phyloP scores from a whole-genome alignment of 2,113 vertebrate genomes.

The Taurulus bubalis region DNA sequence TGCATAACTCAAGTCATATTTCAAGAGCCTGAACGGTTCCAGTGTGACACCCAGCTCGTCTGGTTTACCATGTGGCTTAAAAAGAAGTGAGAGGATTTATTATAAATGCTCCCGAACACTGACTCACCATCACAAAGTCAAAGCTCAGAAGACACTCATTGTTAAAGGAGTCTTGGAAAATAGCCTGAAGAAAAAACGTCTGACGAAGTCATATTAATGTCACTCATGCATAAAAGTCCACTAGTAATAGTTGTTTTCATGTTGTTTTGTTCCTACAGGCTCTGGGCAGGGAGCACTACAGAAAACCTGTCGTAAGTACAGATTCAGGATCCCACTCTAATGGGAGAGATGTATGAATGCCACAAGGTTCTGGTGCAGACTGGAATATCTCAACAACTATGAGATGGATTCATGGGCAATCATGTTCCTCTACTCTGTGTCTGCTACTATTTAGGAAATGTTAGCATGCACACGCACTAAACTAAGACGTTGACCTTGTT shows the following conservation, averaged over 20 bases:
- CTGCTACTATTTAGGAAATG: neutral
- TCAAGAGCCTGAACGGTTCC: neutral
- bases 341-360: neutral
- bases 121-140: neutral
- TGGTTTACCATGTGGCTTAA: neutral
- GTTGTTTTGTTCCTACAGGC: constrained; percentile 78
- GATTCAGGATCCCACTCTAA: neutral
- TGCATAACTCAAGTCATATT: neutral
- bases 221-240: neutral
- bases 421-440: neutral
- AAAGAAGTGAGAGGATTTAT: neutral
- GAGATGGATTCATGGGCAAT: neutral
- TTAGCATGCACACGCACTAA: neutral
- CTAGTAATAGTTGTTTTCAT: neutral
- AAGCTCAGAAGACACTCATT: neutral
- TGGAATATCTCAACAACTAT: neutral
- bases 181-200: neutral
- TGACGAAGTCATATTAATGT: neutral
- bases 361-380: too few relatives aligned
- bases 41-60: too few relatives aligned
- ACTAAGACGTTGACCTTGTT: neutral
- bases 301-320: constrained; percentile 88
- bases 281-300: constrained; percentile 85
- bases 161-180: too few relatives aligned
- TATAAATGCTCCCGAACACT: neutral